Percentiles rank a stretch among this genome's conserved stretches.
Conservation (phyloP, 2,113 vertebrate species). For the Protomyctophum bolini region DNA sequence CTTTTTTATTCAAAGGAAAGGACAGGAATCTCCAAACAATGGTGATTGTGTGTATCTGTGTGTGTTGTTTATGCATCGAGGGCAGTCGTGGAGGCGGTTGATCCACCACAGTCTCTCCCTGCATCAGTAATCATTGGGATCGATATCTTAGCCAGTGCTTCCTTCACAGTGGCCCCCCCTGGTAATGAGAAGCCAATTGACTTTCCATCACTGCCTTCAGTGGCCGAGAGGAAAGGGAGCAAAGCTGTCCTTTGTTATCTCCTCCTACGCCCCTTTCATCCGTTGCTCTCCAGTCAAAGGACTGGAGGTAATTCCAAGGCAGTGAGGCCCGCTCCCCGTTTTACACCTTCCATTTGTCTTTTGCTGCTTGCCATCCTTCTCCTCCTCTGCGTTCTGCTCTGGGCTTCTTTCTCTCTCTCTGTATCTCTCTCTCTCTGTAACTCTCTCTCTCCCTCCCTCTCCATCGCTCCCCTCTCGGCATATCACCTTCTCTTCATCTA, state of each 20-base stretch:
- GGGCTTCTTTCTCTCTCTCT: not conserved
- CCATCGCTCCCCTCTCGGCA: not conserved
- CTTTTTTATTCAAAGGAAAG: no score
- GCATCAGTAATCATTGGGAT: not conserved
- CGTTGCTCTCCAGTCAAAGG: slow-evolving; percentile 51
- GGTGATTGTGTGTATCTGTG: not conserved
- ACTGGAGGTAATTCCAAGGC: slow-evolving; percentile 58
- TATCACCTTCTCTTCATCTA: slow-evolving; percentile 5
- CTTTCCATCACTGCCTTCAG: slow-evolving; percentile 43
- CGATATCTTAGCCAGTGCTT: slow-evolving; percentile 15
- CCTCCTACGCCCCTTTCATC: slow-evolving; percentile 46
- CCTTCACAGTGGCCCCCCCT: slow-evolving; percentile 23
- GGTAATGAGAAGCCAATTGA: slow-evolving; percentile 36
- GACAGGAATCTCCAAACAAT: no score
- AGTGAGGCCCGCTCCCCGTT: slow-evolving; percentile 38
- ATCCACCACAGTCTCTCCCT: not conserved
- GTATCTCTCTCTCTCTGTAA: slow-evolving; percentile 27
- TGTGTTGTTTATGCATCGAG: slow-evolving; percentile 10
- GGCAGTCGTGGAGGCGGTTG: slow-evolving; percentile 6
- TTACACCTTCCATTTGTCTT: slow-evolving; percentile 73
- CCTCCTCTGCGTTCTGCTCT: slow-evolving; percentile 13
- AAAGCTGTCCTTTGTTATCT: slow-evolving; percentile 56
- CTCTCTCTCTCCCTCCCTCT: slow-evolving; percentile 14
- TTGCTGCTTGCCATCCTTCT: slow-evolving; percentile 24
- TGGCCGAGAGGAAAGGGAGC: slow-evolving; percentile 37